Base-by-base conservation (phyloP, 2,113 vertebrate genomes). In the Microtus pennsylvanicus region DNA sequence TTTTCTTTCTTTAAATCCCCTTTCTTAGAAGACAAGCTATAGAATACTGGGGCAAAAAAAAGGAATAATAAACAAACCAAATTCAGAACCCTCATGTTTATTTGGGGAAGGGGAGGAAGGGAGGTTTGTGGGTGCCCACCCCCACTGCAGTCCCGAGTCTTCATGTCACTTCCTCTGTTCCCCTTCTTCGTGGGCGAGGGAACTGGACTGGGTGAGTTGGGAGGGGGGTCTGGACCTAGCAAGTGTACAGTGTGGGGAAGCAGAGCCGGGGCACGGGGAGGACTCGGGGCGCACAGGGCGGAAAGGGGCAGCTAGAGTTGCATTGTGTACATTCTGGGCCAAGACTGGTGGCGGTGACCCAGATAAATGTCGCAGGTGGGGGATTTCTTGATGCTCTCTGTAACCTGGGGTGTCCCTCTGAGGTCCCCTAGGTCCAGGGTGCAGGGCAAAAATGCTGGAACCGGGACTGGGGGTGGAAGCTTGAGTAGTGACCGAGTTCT, bases 51-150 rank as follows among this genome's bases (percentile, higher is more conserved):
- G 92, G 28, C 38, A 97, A 97, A 96, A 63, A 52, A 80, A 35
- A 4, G 38, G 38, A 89, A 81, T 8, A 77, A 92, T 87, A 98
- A 97, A 97, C 98, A 96, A 98, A 98, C 98, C 96, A 95, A 97
- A 96, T 98, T 97, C 94, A 98, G 98, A 98, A 98, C 98, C 98
- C 98, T 99, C 98, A 97, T 96, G 69, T 97, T 98, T 98, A 98
- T 98, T 98, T 13, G 82, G 63, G 96, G 94, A 69, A 90, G 88
- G 82, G 90, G 85, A 22, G 70, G 87, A 63, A n/a, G 85, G 67
- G 67, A 70, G 50, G 55, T 89, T 35, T 45, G 19, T 77, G 96
- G 21, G 42, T 1, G 42, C 88, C 95, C n/a, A 13, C 80, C 74
- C 88, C 85, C 50, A 77, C 80, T 74, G 45, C 81, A 30, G 75